Conservation (phyloP, 2,888 invertebrate genomes). For the Miltochrista miniata region DNA sequence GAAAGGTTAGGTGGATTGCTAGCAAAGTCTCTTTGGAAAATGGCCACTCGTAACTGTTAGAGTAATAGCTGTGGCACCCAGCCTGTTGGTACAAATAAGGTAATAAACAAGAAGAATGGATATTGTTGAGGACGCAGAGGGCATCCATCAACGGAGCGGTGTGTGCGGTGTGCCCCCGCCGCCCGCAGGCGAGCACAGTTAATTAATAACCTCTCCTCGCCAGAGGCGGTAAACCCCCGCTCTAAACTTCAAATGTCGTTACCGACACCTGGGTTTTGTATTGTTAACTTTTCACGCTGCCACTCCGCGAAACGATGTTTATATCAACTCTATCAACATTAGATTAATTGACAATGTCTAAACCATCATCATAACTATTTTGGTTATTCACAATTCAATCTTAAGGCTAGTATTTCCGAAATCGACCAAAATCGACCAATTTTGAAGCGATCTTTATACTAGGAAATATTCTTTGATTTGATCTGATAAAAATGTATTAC, state of each 20-base stretch:
- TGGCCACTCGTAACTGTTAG: slow-evolving; percentile 25
- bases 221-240: background rate
- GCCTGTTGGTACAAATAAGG: slow-evolving; percentile 43
- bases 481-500: too few species aligned
- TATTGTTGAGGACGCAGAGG: slow-evolving; percentile 38
- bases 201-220: slow-evolving; percentile 42
- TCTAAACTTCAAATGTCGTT: slow-evolving; percentile 31
- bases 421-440: too few species aligned
- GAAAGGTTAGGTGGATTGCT: slow-evolving; percentile 20
- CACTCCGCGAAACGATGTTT: slow-evolving; percentile 3
- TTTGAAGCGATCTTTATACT: too few species aligned
- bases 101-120: slow-evolving; percentile 50
- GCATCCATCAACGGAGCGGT: slow-evolving; percentile 40
- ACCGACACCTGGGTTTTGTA: slow-evolving; percentile 33
- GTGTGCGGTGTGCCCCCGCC: slow-evolving; percentile 31
- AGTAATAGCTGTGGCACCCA: slow-evolving; percentile 24
- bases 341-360: too few species aligned
- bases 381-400: too few species aligned
- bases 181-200: slow-evolving; percentile 41
- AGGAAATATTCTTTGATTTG: too few species aligned
- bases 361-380: too few species aligned
- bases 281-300: slow-evolving; percentile 21
- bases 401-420: too few species aligned
- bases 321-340: too few species aligned
- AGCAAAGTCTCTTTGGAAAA: slow-evolving; percentile 29